Evolutionary conservation across 2,797 vertebrate genomes (phyloP).

Genomic region (Xiphorhynchus erythropygius): DNA sequence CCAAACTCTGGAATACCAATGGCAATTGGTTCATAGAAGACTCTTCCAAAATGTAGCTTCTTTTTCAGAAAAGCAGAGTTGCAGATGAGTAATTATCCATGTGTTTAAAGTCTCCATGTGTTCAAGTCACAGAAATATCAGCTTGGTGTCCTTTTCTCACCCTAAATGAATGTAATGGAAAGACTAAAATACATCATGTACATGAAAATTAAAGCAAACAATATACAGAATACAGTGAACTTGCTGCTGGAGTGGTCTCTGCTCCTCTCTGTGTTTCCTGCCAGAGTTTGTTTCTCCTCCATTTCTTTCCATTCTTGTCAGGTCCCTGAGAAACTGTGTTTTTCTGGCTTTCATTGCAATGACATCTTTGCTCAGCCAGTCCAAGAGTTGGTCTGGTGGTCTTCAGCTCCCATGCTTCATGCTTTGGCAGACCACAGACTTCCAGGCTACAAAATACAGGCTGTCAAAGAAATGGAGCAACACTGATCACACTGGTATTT

Average conservation of each 20-base stretch:
- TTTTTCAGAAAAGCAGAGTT: neutral
- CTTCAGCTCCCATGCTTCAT: neutral
- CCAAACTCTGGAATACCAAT: neutral
- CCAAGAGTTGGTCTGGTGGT: neutral
- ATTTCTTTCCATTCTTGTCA: neutral
- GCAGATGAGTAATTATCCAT: neutral
- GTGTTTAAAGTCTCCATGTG: neutral
- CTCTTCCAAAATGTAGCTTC: neutral
- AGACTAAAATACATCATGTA: neutral
- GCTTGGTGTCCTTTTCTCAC: neutral
- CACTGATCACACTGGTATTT: neutral
- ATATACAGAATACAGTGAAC: neutral
- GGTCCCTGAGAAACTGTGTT: neutral
- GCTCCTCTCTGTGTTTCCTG: neutral
- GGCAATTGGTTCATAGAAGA: neutral
- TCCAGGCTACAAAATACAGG: neutral
- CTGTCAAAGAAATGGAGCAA: neutral
- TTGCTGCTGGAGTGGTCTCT: neutral
- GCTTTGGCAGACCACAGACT: neutral
- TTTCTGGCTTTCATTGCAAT: neutral
- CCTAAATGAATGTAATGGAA: neutral
- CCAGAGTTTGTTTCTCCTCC: neutral
- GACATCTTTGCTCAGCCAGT: neutral
- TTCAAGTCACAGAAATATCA: neutral
- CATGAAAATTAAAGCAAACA: neutral